Percentiles rank a stretch among this genome's conserved stretches.
phyloP scores from a whole-genome alignment of 1,140 invertebrate genomes.

The Ostrea edulis region DNA sequence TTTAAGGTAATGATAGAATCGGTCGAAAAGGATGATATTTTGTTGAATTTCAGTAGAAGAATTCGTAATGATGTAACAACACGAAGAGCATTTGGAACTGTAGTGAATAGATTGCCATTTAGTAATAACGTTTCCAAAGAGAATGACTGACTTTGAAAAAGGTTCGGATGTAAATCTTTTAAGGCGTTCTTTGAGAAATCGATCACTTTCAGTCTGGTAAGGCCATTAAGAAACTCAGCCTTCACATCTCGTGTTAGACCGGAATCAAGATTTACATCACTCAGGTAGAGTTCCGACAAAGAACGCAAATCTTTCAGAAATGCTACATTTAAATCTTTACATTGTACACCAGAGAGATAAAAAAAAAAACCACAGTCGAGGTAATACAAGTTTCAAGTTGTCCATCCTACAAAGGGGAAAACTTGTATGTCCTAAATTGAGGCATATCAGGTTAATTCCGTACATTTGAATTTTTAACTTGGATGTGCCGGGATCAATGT shows the following conservation, averaged over 20 bases:
- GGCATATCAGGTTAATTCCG: not conserved
- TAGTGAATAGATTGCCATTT: not conserved
- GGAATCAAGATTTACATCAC: not conserved
- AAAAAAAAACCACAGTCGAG: not conserved
- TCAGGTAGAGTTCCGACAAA: not conserved
- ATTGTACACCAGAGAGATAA: not conserved
- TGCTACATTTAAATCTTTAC: not conserved
- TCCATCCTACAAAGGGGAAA: not conserved
- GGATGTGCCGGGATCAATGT: not conserved
- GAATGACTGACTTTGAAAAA: not conserved
- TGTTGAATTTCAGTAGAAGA: not conserved
- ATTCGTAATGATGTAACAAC: not conserved
- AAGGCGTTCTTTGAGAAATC: not conserved
- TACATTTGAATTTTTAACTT: not conserved
- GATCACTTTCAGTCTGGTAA: not conserved
- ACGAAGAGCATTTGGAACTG: not conserved
- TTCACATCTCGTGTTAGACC: not conserved
- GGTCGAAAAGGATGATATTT: not conserved
- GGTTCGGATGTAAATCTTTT: too few species aligned
- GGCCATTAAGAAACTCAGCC: not conserved
- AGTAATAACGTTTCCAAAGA: not conserved
- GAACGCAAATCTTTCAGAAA: not conserved
- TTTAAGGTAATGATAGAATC: not conserved
- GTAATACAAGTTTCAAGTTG: not conserved
- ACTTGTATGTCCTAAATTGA: not conserved